A percentile compares a stretch with the other conserved stretches of the same genome.
These are phyloP conservation scores for Muscicapa adusta DNA, from an alignment of 2,113 vertebrate species.

Conservation along the genomic window DNA sequence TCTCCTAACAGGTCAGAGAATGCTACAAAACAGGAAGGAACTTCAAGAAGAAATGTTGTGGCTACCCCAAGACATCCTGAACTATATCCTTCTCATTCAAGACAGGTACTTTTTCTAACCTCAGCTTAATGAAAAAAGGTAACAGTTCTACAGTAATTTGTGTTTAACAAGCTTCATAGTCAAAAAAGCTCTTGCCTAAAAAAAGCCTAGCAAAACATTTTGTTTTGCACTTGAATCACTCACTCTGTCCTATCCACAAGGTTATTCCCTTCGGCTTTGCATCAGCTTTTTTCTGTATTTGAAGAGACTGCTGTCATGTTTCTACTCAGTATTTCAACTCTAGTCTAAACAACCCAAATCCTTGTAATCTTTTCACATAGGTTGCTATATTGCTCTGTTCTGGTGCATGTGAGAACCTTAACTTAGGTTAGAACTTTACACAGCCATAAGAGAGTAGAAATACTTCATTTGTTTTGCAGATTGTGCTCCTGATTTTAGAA, in stretches of 20 bases:
- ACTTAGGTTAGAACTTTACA: not conserved
- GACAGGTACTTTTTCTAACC: not conserved
- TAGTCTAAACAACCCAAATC: not conserved
- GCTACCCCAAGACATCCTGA: not conserved
- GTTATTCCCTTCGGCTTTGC: not conserved
- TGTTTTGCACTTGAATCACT: not conserved
- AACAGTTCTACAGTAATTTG: not conserved
- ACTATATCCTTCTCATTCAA: not conserved
- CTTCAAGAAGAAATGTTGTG: not conserved
- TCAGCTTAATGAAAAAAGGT: not conserved
- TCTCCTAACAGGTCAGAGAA: not conserved
- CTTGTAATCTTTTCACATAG: not conserved
- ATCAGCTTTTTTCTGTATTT: not conserved
- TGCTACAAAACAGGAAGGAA: not conserved
- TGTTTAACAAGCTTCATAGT: not conserved
- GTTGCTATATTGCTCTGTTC: not conserved
- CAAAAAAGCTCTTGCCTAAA: not conserved
- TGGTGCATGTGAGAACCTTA: not conserved
- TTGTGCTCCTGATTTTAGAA: not conserved
- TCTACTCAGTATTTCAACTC: not conserved
- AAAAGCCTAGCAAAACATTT: not conserved
- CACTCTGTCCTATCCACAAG: not conserved
- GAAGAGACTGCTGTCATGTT: not conserved
- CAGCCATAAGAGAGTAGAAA: not conserved
- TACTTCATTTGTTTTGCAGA: not conserved